phyloP scores from a whole-genome alignment of 2,113 vertebrate species.

The Solea solea region DNA sequence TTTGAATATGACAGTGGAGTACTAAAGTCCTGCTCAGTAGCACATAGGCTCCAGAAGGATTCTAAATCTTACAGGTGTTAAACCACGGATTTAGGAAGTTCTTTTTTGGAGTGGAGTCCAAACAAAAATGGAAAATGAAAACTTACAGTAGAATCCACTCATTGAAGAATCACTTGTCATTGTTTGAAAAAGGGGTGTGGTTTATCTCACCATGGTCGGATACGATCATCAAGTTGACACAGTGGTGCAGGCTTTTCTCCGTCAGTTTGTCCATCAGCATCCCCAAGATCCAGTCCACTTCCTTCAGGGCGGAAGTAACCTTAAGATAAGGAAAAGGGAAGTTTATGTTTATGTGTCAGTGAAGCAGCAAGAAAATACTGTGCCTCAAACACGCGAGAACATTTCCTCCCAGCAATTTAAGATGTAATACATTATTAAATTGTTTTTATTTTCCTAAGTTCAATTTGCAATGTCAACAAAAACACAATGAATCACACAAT shows the following conservation, averaged over 20 bases:
- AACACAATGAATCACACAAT: too few species aligned
- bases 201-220: slow-evolving; percentile 91
- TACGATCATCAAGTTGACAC: slow-evolving; percentile 89
- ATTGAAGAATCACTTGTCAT: too few species aligned
- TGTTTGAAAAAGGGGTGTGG: background rate
- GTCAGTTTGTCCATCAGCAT: slow-evolving; percentile 92
- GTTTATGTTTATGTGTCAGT: background rate
- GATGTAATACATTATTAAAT: too few species aligned
- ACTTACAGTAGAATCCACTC: background rate
- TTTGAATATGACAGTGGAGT: slow-evolving; percentile 14
- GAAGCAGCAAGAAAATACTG: background rate
- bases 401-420: too few species aligned
- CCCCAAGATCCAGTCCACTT: slow-evolving; percentile 85
- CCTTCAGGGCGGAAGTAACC: slow-evolving; percentile 84
- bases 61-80: background rate
- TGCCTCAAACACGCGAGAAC: background rate
- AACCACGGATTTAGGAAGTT: slow-evolving; percentile 1
- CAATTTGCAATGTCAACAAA: too few species aligned
- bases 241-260: slow-evolving; percentile 85
- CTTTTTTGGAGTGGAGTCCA: background rate
- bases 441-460: background rate
- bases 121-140: background rate
- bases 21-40: slow-evolving; percentile 1
- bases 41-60: background rate
- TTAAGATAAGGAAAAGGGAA: slow-evolving; percentile 55